Percentiles rank a stretch among this genome's conserved stretches.
Conservation (phyloP, 2,888 invertebrate genomes). For the Morpho deidamia region DNA sequence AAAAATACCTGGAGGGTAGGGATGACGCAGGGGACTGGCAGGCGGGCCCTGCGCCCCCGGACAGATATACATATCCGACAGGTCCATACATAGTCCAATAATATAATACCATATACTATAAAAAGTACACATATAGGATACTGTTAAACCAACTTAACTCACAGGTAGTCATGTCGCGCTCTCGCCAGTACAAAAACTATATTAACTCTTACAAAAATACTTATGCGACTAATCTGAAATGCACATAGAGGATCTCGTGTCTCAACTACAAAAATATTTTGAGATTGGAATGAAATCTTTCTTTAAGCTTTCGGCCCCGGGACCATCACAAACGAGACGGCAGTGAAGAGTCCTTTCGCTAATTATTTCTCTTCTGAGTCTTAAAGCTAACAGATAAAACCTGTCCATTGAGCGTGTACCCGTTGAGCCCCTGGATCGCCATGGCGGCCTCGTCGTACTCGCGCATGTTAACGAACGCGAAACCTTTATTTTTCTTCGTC, state of each 20-base stretch:
- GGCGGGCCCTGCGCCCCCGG: constrained; percentile 42
- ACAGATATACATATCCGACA: constrained; percentile 64
- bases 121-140: constrained; percentile 74
- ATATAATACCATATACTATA: constrained; percentile 75
- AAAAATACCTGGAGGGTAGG: constrained; percentile 70
- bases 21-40: constrained; percentile 43
- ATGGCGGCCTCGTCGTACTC: constrained; percentile 75
- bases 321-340: constrained; percentile 62
- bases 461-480: constrained; percentile 75
- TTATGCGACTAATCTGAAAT: constrained; percentile 76
- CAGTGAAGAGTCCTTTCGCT: constrained; percentile 65
- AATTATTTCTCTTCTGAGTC: constrained; percentile 74
- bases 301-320: constrained; percentile 67
- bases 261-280: constrained; percentile 77
- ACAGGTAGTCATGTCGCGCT: constrained; percentile 74
- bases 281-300: constrained; percentile 75
- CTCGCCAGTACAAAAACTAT: constrained; percentile 72
- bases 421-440: constrained; percentile 75
- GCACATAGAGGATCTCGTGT: constrained; percentile 74
- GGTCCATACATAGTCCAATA: constrained; percentile 72
- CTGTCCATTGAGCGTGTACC: constrained; percentile 76
- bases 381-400: constrained; percentile 78
- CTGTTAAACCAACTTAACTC: constrained; percentile 74
- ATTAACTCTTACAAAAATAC: constrained; percentile 78
- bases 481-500: constrained; percentile 76